Base-by-base conservation (phyloP, 2,888 invertebrate genomes). In the Helleia helle region DNA sequence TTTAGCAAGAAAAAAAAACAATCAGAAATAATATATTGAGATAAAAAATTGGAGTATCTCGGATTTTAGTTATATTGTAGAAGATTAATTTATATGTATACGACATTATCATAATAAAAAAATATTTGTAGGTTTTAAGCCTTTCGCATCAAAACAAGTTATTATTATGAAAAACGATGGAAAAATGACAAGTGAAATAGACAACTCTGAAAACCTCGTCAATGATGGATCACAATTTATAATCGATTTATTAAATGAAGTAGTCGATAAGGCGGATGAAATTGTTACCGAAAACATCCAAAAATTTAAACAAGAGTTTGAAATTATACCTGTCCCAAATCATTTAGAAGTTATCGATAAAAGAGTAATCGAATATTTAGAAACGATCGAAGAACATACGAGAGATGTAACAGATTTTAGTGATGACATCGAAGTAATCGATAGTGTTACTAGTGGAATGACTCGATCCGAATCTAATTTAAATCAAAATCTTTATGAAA, bases 121-220 rank as follows among this genome's bases (percentile, higher is more conserved):
- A 5, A 6, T 39, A 30, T n/a, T 37, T 26, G 36, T 24, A 79
- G 80, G 74, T 31, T 81, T 79, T 59, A 80, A 75, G 52, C 80
- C 80, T 0, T 81, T 80, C 48, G 72, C 76, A 0, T 71, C 73
- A 0, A 80, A 77, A 38, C 69, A 80, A 65, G 67, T 77, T 12
- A 65, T 68, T 40, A 64, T 76, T 47, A 64, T 68, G 64, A 60
- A 71, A 0, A 65, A 71, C 14, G 70, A 68, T 36, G 77, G 76
- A 0, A 51, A 45, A 0, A 41, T 76, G 0, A 68, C 60, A 0
- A 74, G 72, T 50, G 58, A 65, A 37, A 61, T 61, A 38, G 52
- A 60, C 1, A 43, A 52, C 1, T 43, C 50, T 36, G 36, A 45
- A 8, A 7, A 42, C 9, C 41, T 36, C 7, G 41, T 51, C 34